Evolutionary conservation across 2,113 vertebrate species (phyloP), one percentile per base, ranked within the genome.

Genomic region (Pyrgilauda ruficollis): DNA sequence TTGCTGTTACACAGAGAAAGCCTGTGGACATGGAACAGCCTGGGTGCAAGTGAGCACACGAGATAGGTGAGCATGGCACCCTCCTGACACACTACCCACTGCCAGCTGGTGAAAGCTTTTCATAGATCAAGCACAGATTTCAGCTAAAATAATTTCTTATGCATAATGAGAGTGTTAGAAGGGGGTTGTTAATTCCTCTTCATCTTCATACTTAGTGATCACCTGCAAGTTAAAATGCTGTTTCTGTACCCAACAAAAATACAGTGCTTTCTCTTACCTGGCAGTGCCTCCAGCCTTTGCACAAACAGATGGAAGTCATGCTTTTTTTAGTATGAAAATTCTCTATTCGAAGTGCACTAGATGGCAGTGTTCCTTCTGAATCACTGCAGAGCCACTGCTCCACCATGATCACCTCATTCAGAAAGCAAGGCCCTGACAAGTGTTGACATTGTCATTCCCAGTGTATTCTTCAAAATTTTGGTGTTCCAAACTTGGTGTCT

Each of bases 311-410:
- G 14, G 68, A 64, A 64, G 68, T 33, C 33, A 4, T 10, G 0
- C 22, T 68, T 64, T 89, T 50, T 50, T 31, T 3, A n/a, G 27
- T 13, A 30, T 58, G 30, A 53, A 69, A 70, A 84, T 28, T 31
- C 77, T 87, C 5, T 56, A 28, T 28, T 70, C 0, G 0, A 72
- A 88, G 64, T 21, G 83, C 96, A 89, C 96, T 96, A 97, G 97
- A 77, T 97, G 97, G 97, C 96, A 91, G 69, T 96, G 64, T 96
- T 96, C 91, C 84, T 89, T 96, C 18, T 66, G 84, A 90, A 84
- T 94, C 64, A 50, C 26, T 70, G n/a, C 50, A 30, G 39, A 88
- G 22, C 26, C 58, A 39, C 50, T 52, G 37, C 59, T 90, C 64
- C 83, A 39, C 82, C 82, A 52, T 50, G 41, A 81, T 70, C 44